These are phyloP conservation scores for Bathynomus jamesi DNA, from an alignment of 1,140 invertebrate species.

Conservation along the genomic window DNA sequence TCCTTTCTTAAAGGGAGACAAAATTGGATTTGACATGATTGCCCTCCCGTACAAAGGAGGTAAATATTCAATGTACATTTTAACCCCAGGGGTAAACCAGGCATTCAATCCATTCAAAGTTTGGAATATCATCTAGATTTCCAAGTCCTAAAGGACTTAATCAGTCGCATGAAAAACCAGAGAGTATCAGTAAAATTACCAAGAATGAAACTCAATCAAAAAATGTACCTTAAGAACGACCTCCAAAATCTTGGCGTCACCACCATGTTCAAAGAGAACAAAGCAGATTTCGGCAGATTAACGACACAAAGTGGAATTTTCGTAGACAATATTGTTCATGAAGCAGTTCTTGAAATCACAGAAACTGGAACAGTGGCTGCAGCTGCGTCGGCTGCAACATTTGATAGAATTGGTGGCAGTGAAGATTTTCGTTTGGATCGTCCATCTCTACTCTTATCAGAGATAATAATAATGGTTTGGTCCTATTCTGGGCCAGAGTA, in stretches of 20 bases:
- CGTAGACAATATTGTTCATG: slow-evolving; percentile 60
- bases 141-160: slow-evolving; percentile 8
- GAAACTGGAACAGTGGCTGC: slow-evolving; percentile 69
- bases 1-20: slow-evolving; percentile 50
- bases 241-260: slow-evolving; percentile 47
- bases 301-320: slow-evolving; percentile 43
- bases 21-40: slow-evolving; percentile 53
- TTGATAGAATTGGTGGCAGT: slow-evolving; percentile 4
- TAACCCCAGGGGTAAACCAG: slow-evolving; percentile 52
- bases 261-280: slow-evolving; percentile 53
- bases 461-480: slow-evolving; percentile 50
- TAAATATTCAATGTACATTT: slow-evolving; percentile 58
- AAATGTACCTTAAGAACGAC: slow-evolving; percentile 48
- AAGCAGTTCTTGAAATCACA: slow-evolving; percentile 68
- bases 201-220: slow-evolving; percentile 56
- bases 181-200: slow-evolving; percentile 53
- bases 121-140: slow-evolving; percentile 27
- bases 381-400: slow-evolving; percentile 54
- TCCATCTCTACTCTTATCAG: slow-evolving; percentile 64
- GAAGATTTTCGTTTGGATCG: slow-evolving; percentile 51
- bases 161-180: slow-evolving; percentile 1
- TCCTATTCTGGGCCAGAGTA: slow-evolving; percentile 60
- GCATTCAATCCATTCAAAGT: slow-evolving; percentile 42
- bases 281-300: slow-evolving; percentile 57
- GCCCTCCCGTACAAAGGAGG: slow-evolving; percentile 62